These are phyloP conservation scores for Drosophila subpulchrella DNA, from an alignment of 1,140 invertebrate species.

Conservation along the genomic window DNA sequence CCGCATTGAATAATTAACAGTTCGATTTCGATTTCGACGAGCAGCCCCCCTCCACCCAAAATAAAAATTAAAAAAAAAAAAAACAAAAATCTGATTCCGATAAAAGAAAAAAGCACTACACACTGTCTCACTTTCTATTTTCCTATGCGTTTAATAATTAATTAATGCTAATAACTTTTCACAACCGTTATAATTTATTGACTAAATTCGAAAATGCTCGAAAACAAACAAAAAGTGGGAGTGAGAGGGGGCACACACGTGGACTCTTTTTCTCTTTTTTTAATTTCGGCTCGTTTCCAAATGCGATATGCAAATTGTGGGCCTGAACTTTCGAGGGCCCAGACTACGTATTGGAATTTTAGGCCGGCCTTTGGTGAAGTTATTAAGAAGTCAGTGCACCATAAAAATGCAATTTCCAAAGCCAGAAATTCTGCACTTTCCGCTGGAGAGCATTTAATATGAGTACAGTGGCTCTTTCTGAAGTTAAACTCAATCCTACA, in stretches of 20 bases:
- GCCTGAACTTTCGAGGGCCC: slow-evolving; percentile 13
- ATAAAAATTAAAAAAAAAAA: background rate
- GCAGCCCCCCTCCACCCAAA: background rate
- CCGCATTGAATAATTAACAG: slow-evolving; percentile 68
- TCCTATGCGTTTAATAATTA: slow-evolving; percentile 78
- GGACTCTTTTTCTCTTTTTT: slow-evolving; percentile 2
- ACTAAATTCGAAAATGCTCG: slow-evolving; percentile 71
- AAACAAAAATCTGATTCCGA: slow-evolving; percentile 26
- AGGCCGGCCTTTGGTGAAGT: slow-evolving; percentile 42
- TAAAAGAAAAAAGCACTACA: slow-evolving; percentile 16
- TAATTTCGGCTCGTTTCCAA: slow-evolving; percentile 23
- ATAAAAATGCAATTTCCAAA: background rate
- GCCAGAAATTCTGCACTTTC: background rate
- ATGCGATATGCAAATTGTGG: slow-evolving; percentile 59
- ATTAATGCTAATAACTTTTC: slow-evolving; percentile 84
- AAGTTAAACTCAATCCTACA: background rate
- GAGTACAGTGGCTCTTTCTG: background rate
- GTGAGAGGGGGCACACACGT: slow-evolving; percentile 19
- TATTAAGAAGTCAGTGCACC: slow-evolving; percentile 9
- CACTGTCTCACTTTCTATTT: slow-evolving; percentile 76
- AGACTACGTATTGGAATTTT: slow-evolving; percentile 64
- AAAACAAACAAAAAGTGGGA: slow-evolving; percentile 27
- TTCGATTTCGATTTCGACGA: slow-evolving; percentile 33
- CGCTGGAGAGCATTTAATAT: background rate
- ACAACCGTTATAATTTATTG: slow-evolving; percentile 82